Conservation (phyloP, 2,888 invertebrate species). For the Pegoplata infirma region DNA sequence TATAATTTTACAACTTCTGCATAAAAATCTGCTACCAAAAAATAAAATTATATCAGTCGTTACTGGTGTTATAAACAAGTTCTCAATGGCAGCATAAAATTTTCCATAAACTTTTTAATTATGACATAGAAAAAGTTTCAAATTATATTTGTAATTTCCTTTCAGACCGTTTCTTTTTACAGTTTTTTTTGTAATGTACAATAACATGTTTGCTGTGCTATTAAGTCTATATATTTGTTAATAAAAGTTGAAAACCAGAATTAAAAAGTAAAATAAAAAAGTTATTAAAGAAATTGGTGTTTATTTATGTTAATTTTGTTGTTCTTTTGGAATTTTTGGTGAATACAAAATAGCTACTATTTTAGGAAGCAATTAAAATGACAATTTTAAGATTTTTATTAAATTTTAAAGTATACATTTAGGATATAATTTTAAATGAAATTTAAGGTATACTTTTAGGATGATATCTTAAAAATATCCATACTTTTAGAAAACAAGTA, state of each 20-base stretch:
- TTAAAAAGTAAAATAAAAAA: not conserved
- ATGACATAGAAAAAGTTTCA: constrained; percentile 28
- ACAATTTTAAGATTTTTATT: too few relatives aligned
- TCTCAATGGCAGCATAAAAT: not conserved
- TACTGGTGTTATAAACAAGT: not conserved
- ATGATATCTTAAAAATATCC: too few relatives aligned
- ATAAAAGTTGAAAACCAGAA: not conserved
- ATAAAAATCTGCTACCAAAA: not conserved
- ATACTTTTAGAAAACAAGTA: too few relatives aligned
- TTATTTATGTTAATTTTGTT: not conserved
- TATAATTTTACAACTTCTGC: not conserved
- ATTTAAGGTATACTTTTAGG: too few relatives aligned
- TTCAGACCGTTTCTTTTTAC: not conserved
- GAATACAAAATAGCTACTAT: too few relatives aligned
- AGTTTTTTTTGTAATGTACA: not conserved
- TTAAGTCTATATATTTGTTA: not conserved
- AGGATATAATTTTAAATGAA: too few relatives aligned
- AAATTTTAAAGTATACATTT: too few relatives aligned
- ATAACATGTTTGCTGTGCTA: not conserved
- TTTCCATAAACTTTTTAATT: constrained; percentile 47
- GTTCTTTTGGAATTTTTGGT: not conserved
- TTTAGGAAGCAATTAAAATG: too few relatives aligned
- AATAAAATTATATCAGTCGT: not conserved
- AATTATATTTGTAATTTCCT: constrained; percentile 23
- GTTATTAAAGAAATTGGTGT: not conserved